A percentile compares a stretch with the other conserved stretches of the same genome.
These are phyloP conservation scores for Luperina nickerlii DNA, from an alignment of 2,888 invertebrate genomes.

Conservation along the genomic window DNA sequence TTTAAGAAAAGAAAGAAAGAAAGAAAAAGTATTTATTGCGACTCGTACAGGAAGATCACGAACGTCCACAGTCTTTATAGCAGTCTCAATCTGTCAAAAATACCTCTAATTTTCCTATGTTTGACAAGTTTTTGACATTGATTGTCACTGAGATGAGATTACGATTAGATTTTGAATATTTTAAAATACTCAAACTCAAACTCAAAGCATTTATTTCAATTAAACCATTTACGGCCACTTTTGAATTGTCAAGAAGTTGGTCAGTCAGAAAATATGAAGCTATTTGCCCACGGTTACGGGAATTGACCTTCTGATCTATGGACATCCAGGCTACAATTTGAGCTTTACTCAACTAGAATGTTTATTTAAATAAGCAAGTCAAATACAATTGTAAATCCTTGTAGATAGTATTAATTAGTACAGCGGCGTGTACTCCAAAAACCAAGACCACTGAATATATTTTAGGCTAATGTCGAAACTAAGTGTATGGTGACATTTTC, in stretches of 20 bases:
- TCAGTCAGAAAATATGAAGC: too few relatives aligned
- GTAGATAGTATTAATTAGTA: not conserved
- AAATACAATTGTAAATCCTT: not conserved
- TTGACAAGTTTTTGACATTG: not conserved
- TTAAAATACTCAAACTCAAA: too few relatives aligned
- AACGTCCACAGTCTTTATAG: not conserved
- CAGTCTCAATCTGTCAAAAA: not conserved
- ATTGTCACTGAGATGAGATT: not conserved
- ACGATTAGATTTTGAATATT: not conserved
- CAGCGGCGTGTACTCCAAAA: not conserved
- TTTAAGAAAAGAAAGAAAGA: too few relatives aligned
- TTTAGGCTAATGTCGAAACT: slow-evolving; percentile 5
- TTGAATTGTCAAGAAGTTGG: too few relatives aligned
- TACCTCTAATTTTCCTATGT: not conserved
- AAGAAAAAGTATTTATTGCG: too few relatives aligned
- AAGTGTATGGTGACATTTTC: slow-evolving; percentile 12
- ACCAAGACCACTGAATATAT: slow-evolving; percentile 9
- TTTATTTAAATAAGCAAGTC: not conserved
- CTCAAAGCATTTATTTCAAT: too few relatives aligned
- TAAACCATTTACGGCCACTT: too few relatives aligned
- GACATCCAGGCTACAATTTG: not conserved
- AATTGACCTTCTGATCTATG: not conserved
- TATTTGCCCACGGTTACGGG: too few relatives aligned
- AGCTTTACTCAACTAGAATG: not conserved
- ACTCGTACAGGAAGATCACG: too few relatives aligned